Conservation (phyloP, 2,113 vertebrate species). For the Pelodiscus sinensis region DNA sequence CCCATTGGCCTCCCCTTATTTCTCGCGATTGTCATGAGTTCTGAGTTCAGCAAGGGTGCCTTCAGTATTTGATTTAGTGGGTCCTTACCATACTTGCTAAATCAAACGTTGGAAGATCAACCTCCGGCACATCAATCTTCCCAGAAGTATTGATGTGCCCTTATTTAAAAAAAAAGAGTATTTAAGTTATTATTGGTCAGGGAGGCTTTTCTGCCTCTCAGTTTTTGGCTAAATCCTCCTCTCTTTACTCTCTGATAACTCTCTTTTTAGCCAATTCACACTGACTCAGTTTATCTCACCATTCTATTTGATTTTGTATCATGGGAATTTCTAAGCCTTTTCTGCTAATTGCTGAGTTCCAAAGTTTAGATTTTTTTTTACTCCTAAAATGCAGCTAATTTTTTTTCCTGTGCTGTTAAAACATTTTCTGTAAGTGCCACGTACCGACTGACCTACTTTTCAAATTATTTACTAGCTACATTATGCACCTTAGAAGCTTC, state of each 20-base stretch:
- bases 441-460: slow-evolving; percentile 64
- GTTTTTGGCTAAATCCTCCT: neutral
- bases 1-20: too few relatives aligned
- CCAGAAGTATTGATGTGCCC: too few relatives aligned
- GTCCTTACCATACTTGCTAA: too few relatives aligned
- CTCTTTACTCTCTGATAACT: neutral
- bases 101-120: too few relatives aligned
- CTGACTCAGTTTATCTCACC: neutral
- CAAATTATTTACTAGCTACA: slow-evolving; percentile 64
- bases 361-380: neutral
- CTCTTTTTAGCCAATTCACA: neutral
- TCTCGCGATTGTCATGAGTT: too few relatives aligned
- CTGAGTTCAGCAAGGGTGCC: too few relatives aligned
- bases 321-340: neutral
- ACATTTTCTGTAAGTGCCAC: neutral
- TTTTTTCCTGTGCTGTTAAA: slow-evolving; percentile 38
- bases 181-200: neutral
- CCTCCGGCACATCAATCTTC: too few relatives aligned
- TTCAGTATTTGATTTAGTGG: too few relatives aligned
- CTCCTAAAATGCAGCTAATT: slow-evolving; percentile 3
- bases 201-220: neutral
- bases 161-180: neutral
- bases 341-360: slow-evolving; percentile 18
- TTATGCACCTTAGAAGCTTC: slow-evolving; percentile 34
- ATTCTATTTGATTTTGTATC: neutral